Evolutionary conservation across 2,797 vertebrate species (phyloP), one percentile per base, ranked within the genome.

Genomic region (Acanthornis magna): DNA sequence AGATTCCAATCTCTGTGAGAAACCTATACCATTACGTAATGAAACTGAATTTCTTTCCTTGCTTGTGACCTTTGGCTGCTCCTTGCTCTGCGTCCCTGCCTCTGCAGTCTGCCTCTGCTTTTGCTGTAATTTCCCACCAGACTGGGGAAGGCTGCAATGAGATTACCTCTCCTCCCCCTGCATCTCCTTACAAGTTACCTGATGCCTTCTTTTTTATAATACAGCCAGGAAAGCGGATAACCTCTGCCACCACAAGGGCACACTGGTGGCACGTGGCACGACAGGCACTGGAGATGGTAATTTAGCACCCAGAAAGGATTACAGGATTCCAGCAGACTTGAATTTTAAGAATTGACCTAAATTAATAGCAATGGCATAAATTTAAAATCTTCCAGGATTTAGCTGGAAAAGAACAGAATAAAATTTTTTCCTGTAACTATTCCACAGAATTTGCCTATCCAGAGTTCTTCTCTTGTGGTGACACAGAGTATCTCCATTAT

Each of bases 101-200:
- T 23, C 9, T 85, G 29, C 0, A 72, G 5, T 34, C 27, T 85
- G 34, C 29, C n/a, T 68, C 48, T 82, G 15, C 15, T 26, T 58
- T 73, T 7, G 4, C 34, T 50, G 1, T 14, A 48, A 32, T 42
- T 75, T 86, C 21, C 3, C 23, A n/a, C 8, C 20, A 65, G 30
- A 11, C 11, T 0, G 0, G 11, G 5, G 32, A 53, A 72, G 14
- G 14, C 27, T 86, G 38, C 17, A 47, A 0, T 29, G 11, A 74
- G 3, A 5, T 60, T 53, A 10, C 12, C 10, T 2, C 19, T 88
- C 10, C 53, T 67, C 2, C 19, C 18, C 2, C 10, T 50, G 11
- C 23, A 66, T 10, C 7, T 54, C 48, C 47, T 34, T 30, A 25
- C 0, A 2, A 0, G 0, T 71, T 57, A 47, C 30, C 19, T 60